These are phyloP conservation scores for Dorcus hopei DNA, from an alignment of 2,888 invertebrate species.

Conservation along the genomic window DNA sequence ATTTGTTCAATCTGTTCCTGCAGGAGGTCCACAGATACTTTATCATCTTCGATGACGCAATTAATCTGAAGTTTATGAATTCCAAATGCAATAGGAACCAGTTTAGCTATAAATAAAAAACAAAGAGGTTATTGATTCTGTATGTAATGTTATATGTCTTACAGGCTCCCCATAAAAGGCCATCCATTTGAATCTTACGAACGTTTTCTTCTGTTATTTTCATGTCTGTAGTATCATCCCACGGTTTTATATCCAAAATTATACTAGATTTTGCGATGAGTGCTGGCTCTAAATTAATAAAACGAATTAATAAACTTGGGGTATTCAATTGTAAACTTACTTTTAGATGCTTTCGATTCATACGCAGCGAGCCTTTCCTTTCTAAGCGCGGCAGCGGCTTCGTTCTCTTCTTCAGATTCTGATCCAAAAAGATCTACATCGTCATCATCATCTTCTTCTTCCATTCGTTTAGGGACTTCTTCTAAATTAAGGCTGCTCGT, in stretches of 20 bases:
- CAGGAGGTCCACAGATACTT: slow-evolving; percentile 84
- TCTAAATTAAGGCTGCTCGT: neutral
- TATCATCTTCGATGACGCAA: slow-evolving; percentile 94
- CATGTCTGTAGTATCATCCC: slow-evolving; percentile 94
- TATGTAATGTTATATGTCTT: slow-evolving; percentile 16
- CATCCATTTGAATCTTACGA: slow-evolving; percentile 74
- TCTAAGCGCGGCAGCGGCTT: slow-evolving; percentile 69
- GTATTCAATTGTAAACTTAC: slow-evolving; percentile 43
- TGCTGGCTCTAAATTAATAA: slow-evolving; percentile 61
- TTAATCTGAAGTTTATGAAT: slow-evolving; percentile 90
- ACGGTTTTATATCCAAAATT: slow-evolving; percentile 90
- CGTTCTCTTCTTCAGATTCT: slow-evolving; percentile 70
- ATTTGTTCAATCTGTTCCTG: slow-evolving; percentile 80
- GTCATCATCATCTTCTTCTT: slow-evolving; percentile 62
- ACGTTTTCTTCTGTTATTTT: slow-evolving; percentile 76
- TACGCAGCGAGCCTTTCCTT: slow-evolving; percentile 87
- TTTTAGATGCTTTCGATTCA: slow-evolving; percentile 87
- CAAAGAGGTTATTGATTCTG: neutral
- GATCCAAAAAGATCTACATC: slow-evolving; percentile 81
- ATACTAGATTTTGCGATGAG: slow-evolving; percentile 93
- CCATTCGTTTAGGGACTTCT: slow-evolving; percentile 10
- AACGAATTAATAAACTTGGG: no score
- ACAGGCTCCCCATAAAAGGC: slow-evolving; percentile 89
- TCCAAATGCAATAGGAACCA: slow-evolving; percentile 88
- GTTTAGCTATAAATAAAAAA: slow-evolving; percentile 59